A percentile compares a stretch with the other conserved stretches of the same genome.
Conservation (phyloP, 2,888 invertebrate genomes). For the Drosophila yooni region DNA sequence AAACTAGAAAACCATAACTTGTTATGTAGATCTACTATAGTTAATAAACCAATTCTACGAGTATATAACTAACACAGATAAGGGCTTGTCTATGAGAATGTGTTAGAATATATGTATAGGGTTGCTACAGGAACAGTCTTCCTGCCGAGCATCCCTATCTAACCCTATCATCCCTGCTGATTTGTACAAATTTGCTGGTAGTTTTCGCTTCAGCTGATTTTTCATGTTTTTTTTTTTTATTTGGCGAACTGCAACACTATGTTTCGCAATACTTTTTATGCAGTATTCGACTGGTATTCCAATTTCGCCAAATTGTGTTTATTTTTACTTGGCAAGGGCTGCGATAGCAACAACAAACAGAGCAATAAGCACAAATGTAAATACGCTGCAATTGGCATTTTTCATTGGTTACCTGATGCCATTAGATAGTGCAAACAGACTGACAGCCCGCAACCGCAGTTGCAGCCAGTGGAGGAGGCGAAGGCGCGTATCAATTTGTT, state of each 20-base stretch:
- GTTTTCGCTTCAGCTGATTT: slow-evolving; percentile 4
- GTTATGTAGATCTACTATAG: neutral
- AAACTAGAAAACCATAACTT: neutral
- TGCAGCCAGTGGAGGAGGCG: neutral
- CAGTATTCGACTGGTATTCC: slow-evolving; percentile 51
- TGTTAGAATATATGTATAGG: neutral
- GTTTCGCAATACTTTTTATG: slow-evolving; percentile 44
- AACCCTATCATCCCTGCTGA: neutral
- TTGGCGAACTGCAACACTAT: slow-evolving; percentile 35
- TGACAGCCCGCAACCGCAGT: slow-evolving; percentile 39
- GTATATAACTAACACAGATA: neutral
- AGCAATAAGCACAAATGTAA: slow-evolving; percentile 66
- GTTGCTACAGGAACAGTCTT: neutral
- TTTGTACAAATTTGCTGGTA: neutral
- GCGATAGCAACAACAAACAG: neutral
- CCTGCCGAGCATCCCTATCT: neutral
- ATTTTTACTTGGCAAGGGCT: slow-evolving; percentile 37
- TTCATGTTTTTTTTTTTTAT: slow-evolving; percentile 12
- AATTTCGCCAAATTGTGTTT: slow-evolving; percentile 58
- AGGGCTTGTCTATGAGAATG: neutral
- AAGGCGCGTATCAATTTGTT: slow-evolving; percentile 65
- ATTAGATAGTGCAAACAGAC: slow-evolving; percentile 71
- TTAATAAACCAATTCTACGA: neutral
- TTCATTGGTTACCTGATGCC: slow-evolving; percentile 72
- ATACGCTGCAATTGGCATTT: slow-evolving; percentile 60